Evolutionary conservation across 1,140 invertebrate species (phyloP), one percentile per base, ranked within the genome.

Genomic region (Parasteatoda tepidariorum): DNA sequence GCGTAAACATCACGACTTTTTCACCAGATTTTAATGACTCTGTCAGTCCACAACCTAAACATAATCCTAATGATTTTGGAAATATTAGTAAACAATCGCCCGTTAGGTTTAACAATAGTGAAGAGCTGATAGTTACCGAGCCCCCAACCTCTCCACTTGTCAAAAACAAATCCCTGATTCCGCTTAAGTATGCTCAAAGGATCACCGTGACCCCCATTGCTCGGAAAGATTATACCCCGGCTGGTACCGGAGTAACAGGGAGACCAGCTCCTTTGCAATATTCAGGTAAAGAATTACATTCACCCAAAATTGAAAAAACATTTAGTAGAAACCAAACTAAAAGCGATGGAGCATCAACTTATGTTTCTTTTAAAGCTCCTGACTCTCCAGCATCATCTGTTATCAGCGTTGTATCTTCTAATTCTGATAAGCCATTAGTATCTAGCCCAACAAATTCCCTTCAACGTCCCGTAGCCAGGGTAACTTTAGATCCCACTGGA

Each of bases 401-500:
- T 13, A 30, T 18, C 13, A 1, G 57, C 4, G 34, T 7, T 22
- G 38, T 41, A 7, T 34, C 59, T 33, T 3, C 24, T 1, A 28
- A 30, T 15, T 55, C 2, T 55, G 18, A 15, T 18, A 33, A 33
- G 2, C n/a, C 28, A 26, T 22, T n/a, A 33, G 6, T 73, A 18
- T 55, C 62, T 13, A 59, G 66, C 41, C 78, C 78, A 18, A 70
- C 48, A 28, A 81, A 24, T 48, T 81, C 81, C 1, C 24, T 74
- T 13, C 3, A 67, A 31, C 68, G 81, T 18, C 34, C 64, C 22
- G 94, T 94, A 26, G 94, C 94, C 5, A 92, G 94, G 87, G 95
- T 96, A 0, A 95, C 93, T 15, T 88, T 97, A 34, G 94, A 96
- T 88, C 93, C 95, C 1, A 94, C 96, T 86, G 96, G 95, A 18